These are phyloP conservation scores for Cantharis lateralis DNA, from an alignment of 2,888 invertebrate genomes.

Conservation along the genomic window DNA sequence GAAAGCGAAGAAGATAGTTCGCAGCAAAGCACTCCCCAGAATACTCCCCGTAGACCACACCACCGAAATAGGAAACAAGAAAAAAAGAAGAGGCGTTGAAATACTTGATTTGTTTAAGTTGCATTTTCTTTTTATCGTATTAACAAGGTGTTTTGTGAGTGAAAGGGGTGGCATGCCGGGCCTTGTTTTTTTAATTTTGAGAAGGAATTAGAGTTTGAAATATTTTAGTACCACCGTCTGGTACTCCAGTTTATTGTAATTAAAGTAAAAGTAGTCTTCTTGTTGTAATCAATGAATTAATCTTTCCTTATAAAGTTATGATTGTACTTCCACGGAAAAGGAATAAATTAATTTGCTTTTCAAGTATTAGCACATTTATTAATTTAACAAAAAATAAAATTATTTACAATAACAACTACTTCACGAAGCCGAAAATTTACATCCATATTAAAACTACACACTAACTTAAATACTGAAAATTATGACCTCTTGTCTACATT, in stretches of 20 bases:
- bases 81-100: slow-evolving; percentile 71
- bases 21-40: slow-evolving; percentile 73
- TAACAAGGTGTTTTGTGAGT: neutral
- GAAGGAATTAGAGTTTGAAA: neutral
- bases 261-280: neutral
- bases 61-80: slow-evolving; percentile 69
- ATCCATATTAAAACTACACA: neutral
- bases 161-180: neutral
- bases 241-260: neutral
- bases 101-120: neutral
- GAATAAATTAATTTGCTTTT: neutral
- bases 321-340: neutral
- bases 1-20: slow-evolving; percentile 76
- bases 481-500: neutral
- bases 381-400: neutral
- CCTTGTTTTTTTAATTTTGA: neutral
- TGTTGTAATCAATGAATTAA: neutral
- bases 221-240: neutral
- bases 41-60: slow-evolving; percentile 67
- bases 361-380: neutral
- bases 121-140: neutral
- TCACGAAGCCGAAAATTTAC: neutral
- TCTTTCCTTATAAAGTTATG: neutral
- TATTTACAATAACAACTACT: neutral
- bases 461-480: neutral